These are phyloP conservation scores for Sipha maydis DNA, from an alignment of 2,888 invertebrate species.

Conservation along the genomic window DNA sequence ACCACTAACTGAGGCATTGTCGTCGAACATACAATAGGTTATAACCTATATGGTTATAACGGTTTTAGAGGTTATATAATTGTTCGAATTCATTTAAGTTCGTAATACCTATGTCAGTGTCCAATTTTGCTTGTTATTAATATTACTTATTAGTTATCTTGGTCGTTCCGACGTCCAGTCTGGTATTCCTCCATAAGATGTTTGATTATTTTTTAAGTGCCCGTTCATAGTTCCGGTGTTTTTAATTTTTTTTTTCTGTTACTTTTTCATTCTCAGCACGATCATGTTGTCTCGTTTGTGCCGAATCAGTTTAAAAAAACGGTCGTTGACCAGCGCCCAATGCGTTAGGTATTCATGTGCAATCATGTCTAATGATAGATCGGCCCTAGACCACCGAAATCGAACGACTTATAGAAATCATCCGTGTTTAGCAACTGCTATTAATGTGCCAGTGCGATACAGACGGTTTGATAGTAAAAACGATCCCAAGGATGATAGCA, in stretches of 20 bases:
- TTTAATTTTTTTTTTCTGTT: not conserved
- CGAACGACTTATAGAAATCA: not conserved
- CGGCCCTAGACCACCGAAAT: not conserved
- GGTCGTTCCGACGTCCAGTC: not conserved
- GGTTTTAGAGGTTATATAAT: not conserved
- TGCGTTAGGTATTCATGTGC: conserved; percentile 11
- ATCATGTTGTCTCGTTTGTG: conserved; percentile 29
- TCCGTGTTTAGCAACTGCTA: not conserved
- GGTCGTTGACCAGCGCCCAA: not conserved
- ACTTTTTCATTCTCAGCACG: not conserved
- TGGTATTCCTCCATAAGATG: not conserved
- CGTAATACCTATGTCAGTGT: too few species aligned
- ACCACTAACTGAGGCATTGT: not conserved
- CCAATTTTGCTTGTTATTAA: too few species aligned
- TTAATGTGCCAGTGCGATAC: conserved; percentile 26
- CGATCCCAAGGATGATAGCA: conserved; percentile 26
- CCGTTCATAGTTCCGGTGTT: not conserved
- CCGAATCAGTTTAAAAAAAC: not conserved
- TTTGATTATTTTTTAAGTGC: not conserved
- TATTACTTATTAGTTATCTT: too few species aligned
- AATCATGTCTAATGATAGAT: conserved; percentile 1
- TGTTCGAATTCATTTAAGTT: not conserved
- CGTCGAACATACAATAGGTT: not conserved
- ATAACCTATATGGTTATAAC: not conserved
- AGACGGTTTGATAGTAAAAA: conserved; percentile 53